Conservation (phyloP, 2,113 vertebrate species). For the Chaetodon auriga region DNA sequence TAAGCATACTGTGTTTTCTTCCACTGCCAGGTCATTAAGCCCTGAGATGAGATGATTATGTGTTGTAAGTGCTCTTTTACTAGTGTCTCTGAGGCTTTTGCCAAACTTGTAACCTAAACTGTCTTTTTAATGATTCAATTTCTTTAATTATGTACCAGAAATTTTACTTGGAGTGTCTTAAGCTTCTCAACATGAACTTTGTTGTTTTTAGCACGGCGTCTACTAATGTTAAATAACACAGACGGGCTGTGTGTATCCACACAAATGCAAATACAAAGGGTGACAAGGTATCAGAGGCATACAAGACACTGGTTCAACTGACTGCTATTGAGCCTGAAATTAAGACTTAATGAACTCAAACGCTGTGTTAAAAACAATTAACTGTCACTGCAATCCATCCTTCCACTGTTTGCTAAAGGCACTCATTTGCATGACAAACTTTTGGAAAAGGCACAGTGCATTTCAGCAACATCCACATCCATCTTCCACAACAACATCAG, state of each 20-base stretch:
- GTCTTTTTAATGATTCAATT: constrained; percentile 42
- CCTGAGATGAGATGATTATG: constrained; percentile 59
- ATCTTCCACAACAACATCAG: neutral
- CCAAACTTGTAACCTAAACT: constrained; percentile 46
- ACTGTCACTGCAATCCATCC: neutral
- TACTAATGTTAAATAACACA: neutral
- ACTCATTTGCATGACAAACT: neutral
- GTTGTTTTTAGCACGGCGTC: neutral
- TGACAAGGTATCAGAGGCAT: neutral
- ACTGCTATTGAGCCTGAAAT: constrained; percentile 9
- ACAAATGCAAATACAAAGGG: neutral
- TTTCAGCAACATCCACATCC: neutral
- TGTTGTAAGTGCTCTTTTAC: constrained; percentile 61
- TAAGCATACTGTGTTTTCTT: constrained; percentile 50
- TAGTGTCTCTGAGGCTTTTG: constrained; percentile 32
- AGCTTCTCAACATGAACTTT: neutral
- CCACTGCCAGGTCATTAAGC: constrained; percentile 64
- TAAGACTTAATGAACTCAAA: neutral
- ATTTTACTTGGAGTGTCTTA: neutral
- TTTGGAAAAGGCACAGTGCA: neutral
- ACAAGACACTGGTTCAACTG: neutral
- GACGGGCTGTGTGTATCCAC: neutral
- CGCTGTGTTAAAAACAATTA: neutral
- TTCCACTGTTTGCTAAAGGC: neutral
- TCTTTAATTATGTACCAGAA: constrained; percentile 11